These are phyloP conservation scores for Notospermus geniculatus DNA, from an alignment of 1,140 invertebrate species.

Conservation along the genomic window DNA sequence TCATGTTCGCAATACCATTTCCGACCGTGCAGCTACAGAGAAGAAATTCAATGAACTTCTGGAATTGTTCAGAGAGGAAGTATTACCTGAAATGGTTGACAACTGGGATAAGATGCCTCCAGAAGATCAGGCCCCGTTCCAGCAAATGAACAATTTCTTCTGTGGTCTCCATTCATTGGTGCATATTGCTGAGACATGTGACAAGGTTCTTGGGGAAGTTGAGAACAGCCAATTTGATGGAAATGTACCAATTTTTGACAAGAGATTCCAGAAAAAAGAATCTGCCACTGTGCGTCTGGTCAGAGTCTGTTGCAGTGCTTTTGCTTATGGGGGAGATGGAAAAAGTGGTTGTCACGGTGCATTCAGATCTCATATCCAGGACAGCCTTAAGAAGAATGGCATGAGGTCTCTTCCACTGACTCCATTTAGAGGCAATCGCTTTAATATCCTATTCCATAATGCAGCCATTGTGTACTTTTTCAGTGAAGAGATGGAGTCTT, in stretches of 20 bases:
- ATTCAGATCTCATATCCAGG: not conserved
- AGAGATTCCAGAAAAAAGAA: slow-evolving; percentile 11
- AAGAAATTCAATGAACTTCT: too few species aligned
- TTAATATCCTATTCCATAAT: too few species aligned
- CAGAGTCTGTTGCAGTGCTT: slow-evolving; percentile 15
- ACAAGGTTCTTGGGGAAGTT: slow-evolving; percentile 7
- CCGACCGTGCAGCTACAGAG: too few species aligned
- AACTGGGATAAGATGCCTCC: slow-evolving; percentile 14
- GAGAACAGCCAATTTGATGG: slow-evolving; percentile 9
- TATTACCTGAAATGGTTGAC: slow-evolving; percentile 16
- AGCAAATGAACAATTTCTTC: slow-evolving; percentile 7
- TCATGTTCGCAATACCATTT: slow-evolving; percentile 21
- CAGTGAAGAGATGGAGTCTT: slow-evolving; percentile 7
- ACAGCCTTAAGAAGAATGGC: not conserved
- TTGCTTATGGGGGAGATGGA: slow-evolving; percentile 22
- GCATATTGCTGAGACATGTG: slow-evolving; percentile 19
- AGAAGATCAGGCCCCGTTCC: slow-evolving; percentile 7
- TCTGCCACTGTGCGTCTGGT: slow-evolving; percentile 16
- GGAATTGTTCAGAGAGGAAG: slow-evolving; percentile 14
- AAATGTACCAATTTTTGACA: not conserved
- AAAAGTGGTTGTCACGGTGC: slow-evolving; percentile 20
- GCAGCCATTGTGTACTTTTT: slow-evolving; percentile 17
- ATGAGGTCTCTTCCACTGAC: not conserved
- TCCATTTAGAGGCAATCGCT: too few species aligned
- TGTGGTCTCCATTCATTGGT: slow-evolving; percentile 21